Base-by-base conservation (phyloP, 2,797 vertebrate species). In the Poecile montanus region DNA sequence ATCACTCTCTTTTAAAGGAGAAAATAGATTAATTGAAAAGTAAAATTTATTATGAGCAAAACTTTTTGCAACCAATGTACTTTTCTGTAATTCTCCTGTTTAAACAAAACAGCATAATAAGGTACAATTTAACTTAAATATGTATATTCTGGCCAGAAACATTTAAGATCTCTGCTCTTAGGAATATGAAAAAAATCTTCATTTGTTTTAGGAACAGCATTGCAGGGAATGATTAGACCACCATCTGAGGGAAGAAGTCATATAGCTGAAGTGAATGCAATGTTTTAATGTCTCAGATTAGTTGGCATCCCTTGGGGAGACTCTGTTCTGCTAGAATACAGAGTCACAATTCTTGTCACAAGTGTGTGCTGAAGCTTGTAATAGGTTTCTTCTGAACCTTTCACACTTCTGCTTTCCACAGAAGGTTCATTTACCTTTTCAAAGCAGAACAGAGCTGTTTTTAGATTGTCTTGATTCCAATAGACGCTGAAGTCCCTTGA, bases 301-400 rank as follows among this genome's bases (percentile, higher is more conserved):
- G 83, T 65, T 83, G 91, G 67, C 68, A 58, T 95, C 81, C 96
- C 94, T 93, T 57, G 20, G 87, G 92, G 73, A 97, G 76, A 89
- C 47, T 89, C 75, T 95, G 62, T 79, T 96, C 93, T 94, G 93
- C 95, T 62, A 62, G 96, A 97, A 97, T 97, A 97, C 72, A 96
- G 96, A 97, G 97, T 96, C 97, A 95, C 96, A 96, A 94, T 95
- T 96, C 88, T 88, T 93, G 96, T 97, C 95, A 95, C 93, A 97
- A 97, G 86, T 96, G 97, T 98, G 97, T 98, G 96, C 88, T 97
- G 96, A 97, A 98, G 96, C 97, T 97, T 98, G 95, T 97, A 97
- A 98, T 97, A 96, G 97, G 95, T 97, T 98, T 98, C 94, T 98
- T 97, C 97, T 97, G 97, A 97, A 97, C 89, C 93, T 97, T 98